Base-by-base conservation (phyloP, 2,797 vertebrate species). In the Neopelma chrysocephalum region DNA sequence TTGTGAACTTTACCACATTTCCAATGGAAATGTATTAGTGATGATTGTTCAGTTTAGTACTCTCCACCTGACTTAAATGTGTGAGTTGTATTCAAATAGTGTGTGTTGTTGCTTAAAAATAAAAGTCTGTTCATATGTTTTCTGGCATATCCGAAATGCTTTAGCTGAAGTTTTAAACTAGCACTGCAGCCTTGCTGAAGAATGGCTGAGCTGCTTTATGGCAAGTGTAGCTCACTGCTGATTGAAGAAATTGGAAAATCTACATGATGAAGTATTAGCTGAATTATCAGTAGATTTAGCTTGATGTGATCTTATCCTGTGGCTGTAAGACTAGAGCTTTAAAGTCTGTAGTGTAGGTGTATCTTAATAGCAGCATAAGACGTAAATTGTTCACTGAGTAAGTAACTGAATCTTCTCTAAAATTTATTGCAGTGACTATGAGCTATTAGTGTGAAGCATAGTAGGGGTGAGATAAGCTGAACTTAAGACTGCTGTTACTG, bases 1-100 rank as follows among this genome's bases (percentile, higher is more conserved):
- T 29, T 87, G 84, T 91, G 93, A 97, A 96, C 96, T 97, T 96
- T 90, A 97, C 93, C 97, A 92, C 98, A 98, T 98, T 98, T 98
- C 98, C 98, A 98, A 96, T 98, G 98, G 98, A 98, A 98, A 98
- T 98, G 98, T 98, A 98, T 94, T 96, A 94, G 94, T 62, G 31
- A 54, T 90, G 94, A 90, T 97, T 96, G 95, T 98, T 97, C 93
- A 85, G 95, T 97, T 97, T 97, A 95, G 97, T 98, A 87, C 70
- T 96, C 96, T 98, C 94, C 93, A 97, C 75, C 95, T 92, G 91
- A 96, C 96, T 97, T 97, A 96, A 97, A 93, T 97, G 84, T 97
- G 95, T 97, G 97, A 97, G 96, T 98, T 98, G 96, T 97, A 95
- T 98, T 98, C 97, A 95, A 98, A 96, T 96, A 95, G 97, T 94